A percentile compares a stretch with the other conserved stretches of the same genome.
These are phyloP conservation scores for Telenomus remus DNA, from an alignment of 1,140 invertebrate genomes.

Conservation along the genomic window DNA sequence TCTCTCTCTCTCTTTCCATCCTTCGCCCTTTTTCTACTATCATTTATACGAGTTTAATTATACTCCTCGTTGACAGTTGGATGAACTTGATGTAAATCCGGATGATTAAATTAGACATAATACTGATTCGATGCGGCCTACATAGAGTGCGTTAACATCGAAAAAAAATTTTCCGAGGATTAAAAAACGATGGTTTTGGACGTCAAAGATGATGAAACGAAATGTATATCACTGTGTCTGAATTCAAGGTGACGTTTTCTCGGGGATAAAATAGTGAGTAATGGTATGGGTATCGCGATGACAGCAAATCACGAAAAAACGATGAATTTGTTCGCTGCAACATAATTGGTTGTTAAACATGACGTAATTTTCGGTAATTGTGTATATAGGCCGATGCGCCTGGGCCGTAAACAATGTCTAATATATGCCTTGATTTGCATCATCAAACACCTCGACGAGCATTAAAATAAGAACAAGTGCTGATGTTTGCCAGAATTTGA, in stretches of 20 bases:
- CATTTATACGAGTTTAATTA: too few relatives aligned
- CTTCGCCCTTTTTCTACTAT: too few relatives aligned
- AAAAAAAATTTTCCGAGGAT: not conserved
- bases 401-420: conserved; percentile 30
- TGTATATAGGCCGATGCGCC: conserved; percentile 4
- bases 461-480: conserved; percentile 40
- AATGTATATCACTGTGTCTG: conserved; percentile 25
- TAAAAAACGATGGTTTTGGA: conserved; percentile 2
- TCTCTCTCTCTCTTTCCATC: too few relatives aligned
- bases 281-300: conserved; percentile 25
- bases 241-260: conserved; percentile 10
- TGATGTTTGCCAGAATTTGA: conserved; percentile 33
- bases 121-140: conserved; percentile 1
- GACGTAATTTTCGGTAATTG: conserved; percentile 5
- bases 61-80: too few relatives aligned
- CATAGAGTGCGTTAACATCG: conserved; percentile 3
- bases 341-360: conserved; percentile 10
- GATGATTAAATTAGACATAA: not conserved
- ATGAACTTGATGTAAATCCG: too few relatives aligned
- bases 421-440: conserved; percentile 36
- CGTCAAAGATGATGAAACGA: conserved; percentile 39
- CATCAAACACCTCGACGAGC: conserved; percentile 22
- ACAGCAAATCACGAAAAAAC: conserved; percentile 20
- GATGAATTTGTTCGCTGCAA: conserved; percentile 13
- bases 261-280: conserved; percentile 15